Base-by-base conservation (phyloP, 2,113 vertebrate species). In the Oreocharis arfaki region DNA sequence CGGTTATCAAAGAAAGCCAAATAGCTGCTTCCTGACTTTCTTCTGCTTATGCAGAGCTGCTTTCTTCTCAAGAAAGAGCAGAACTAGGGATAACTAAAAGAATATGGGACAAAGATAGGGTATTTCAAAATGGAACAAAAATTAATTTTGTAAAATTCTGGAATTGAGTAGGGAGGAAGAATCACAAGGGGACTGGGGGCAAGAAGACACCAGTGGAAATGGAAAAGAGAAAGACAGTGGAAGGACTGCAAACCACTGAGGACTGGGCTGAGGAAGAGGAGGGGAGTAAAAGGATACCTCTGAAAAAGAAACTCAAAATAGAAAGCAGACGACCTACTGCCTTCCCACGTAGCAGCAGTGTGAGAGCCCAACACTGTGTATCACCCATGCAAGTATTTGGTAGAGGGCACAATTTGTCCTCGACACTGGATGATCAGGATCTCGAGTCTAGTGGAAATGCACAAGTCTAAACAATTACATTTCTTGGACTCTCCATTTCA, bases 221-320 rank as follows among this genome's bases (percentile, higher is more conserved):
- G 14, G n/a, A 63, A 68, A 70, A 91, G 37, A 76, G 57, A 53
- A 87, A 68, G n/a, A 44, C 47, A 91, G 16, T 23, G 17, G 30
- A 75, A 84, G 65, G 44, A 50, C 74, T 64, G 49, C 41, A 76
- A 35, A 76, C 22, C 20, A 14, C 44, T 52, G 59, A 75, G 76
- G 35, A 75, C n/a, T 21, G 11, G 32, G 41, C 19, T 59, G 75
- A 95, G 81, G 61, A 96, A 93, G 71, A 95, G 21, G 76, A 80
- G 77, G 30, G 16, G 23, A 87, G 49, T 92, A 78, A 96, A 90
- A 95, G 44, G 80, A 94, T 37, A 94, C n/a, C 63, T 61, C 70
- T 91, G 65, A 47, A 91, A 95, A 84, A 93, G 61, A 68, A 61
- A 68, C 61, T 87, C 65, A 71, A 84, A 82, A 92, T 75, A 95